Base-by-base conservation (phyloP, 2,888 invertebrate species). In the Marronus borbonicus region DNA sequence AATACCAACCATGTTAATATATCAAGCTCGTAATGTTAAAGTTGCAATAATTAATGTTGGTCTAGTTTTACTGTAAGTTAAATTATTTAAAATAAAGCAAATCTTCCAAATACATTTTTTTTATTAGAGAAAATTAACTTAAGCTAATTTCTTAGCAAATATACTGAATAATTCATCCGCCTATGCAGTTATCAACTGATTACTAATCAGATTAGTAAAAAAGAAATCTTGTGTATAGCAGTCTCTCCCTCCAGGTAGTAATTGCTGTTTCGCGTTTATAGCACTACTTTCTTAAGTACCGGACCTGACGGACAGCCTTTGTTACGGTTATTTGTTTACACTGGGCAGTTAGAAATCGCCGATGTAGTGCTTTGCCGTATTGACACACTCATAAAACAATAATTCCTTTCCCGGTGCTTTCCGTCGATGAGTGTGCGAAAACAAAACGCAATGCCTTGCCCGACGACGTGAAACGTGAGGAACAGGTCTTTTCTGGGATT, bases 401-500 rank as follows among this genome's bases (percentile, higher is more conserved):
- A 55, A 20, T 72, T 58, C 58, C 68, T 44, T 8, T 68, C 39
- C 17, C 12, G 17, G 17, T 58, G 55, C 39, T 72, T 72, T 58
- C 58, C 58, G 50, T 17, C 58, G 55, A 58, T 72, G 58, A 72
- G 72, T 72, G 72, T 39, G 44, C 72, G 72, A 39, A 72, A 72
- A 72, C 58, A 72, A 72, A 72, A 58, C 72, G 50, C 49, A 50
- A 3, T 49, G 36, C 14, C 17, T 52, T 52, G 52, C 31, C 36
- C 64, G 36, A 17, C 24, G 69, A 52, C 14, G 50, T 14, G 28
- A 52, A 69, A 72, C 72, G 72, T 72, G 72, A 72, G 66, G 76
- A 76, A 52, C 76, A 66, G 62, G 62, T 77, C 68, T 50, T 70
- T 77, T 77, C 77, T 77, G 70, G 69, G 69, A 70, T 77, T 77